Evolutionary conservation across 2,113 vertebrate species (phyloP).

Genomic region (Meriones unguiculatus): DNA sequence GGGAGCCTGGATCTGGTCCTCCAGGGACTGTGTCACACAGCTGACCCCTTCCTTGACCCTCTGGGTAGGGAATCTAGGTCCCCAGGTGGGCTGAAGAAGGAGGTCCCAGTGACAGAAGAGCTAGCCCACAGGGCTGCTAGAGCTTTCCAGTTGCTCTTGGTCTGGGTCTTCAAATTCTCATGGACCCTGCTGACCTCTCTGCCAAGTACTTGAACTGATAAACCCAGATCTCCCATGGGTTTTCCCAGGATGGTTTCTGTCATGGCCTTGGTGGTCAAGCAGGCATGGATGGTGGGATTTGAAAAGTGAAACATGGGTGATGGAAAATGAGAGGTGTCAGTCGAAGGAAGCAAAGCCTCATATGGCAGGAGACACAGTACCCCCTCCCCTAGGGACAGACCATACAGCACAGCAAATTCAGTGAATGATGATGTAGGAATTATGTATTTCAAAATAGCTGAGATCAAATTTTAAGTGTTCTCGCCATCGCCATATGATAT

Average conservation of each 20-base stretch:
- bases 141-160: not conserved
- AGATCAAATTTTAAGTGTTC: not conserved
- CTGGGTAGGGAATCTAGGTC: not conserved
- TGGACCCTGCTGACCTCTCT: not conserved
- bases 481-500: not conserved
- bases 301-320: not conserved
- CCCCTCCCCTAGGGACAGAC: not conserved
- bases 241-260: conserved; percentile 22
- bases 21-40: not conserved
- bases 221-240: not conserved
- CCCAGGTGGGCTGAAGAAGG: not conserved
- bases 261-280: not conserved
- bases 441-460: not conserved
- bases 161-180: not conserved
- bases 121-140: not conserved
- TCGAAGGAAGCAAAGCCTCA: not conserved
- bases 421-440: not conserved
- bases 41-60: not conserved
- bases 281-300: not conserved
- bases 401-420: not conserved
- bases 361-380: too few relatives aligned
- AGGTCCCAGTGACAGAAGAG: not conserved
- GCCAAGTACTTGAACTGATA: not conserved
- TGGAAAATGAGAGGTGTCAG: not conserved
- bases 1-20: not conserved